Base-by-base conservation (phyloP, 2,888 invertebrate genomes). In the Drosophila lacicola region DNA sequence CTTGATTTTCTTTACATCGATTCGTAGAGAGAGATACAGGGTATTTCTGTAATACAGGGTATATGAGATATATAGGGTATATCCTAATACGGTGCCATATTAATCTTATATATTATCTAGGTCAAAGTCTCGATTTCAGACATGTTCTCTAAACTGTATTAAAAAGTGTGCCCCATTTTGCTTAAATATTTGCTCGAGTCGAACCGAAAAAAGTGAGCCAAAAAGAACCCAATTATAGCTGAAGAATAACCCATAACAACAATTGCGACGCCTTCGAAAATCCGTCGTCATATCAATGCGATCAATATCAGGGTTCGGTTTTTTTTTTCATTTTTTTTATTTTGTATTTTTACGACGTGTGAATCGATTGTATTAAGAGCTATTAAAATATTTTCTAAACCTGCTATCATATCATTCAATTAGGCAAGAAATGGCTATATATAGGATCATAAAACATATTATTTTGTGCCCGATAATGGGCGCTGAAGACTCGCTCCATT, bases 341-440 rank as follows among this genome's bases (percentile, higher is more conserved):
- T 39, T 11, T 19, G 42, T 9, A 9, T 34, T 63, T 84, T 86
- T 84, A 84, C 75, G 71, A 69, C 81, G 79, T 86, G 81, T 68
- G 83, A 84, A 84, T 84, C 86, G 83, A 84, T 84, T 84, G 86
- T 83, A 84, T 84, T 84, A 86, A 83, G 70, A 84, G 83, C 86
- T 75, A 84, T 84, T 84, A 84, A 84, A 86, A 84, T 86, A 83
- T 83, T 83, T 86, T 86, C 75, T 81, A 79, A 84, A 63, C 74
- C 68, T 75, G 77, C 86, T 86, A 86, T 84, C 83, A 84, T 84
- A 83, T 84, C 83, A 84, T 84, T 84, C 83, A 86, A 84, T 84
- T 84, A 86, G 83, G 83, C 83, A 86, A 86, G 86, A 79, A 84
- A 83, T 73, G 68, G 77, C 84, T 79, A 83, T 83, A 86, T 86